phyloP scores from a whole-genome alignment of 2,113 vertebrate species.

The Perca fluviatilis region DNA sequence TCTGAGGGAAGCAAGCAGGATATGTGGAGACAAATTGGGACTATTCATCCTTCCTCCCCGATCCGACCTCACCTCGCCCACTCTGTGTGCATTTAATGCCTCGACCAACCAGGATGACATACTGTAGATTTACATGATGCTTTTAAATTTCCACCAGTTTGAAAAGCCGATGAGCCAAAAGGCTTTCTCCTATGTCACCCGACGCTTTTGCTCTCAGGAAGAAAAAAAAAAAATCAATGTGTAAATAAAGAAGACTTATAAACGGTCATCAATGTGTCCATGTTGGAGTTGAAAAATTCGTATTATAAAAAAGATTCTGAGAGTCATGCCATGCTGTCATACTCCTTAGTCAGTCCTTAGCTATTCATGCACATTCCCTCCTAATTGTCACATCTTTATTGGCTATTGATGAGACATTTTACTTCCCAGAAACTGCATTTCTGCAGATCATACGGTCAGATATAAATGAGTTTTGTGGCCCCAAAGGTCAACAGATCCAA shows the following conservation, averaged over 20 bases:
- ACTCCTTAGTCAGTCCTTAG: neutral
- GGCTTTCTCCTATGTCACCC: conserved; percentile 1
- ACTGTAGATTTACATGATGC: conserved; percentile 17
- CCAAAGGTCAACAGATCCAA: neutral
- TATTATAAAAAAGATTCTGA: too few species aligned
- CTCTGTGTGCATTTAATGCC: conserved; percentile 1
- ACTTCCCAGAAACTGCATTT: neutral
- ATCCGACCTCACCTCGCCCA: conserved; percentile 14
- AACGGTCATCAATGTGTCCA: too few species aligned
- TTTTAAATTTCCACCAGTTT: conserved; percentile 29
- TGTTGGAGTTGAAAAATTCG: too few species aligned
- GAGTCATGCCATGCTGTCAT: neutral
- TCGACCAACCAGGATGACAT: conserved; percentile 11
- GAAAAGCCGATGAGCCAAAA: conserved; percentile 28
- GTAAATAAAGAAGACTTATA: conserved; percentile 46
- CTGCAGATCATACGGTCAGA: neutral
- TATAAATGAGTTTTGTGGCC: neutral
- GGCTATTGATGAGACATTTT: neutral
- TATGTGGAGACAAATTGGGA: conserved; percentile 25
- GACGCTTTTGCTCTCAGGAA: conserved; percentile 1
- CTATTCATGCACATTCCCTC: neutral
- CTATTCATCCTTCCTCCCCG: conserved; percentile 32
- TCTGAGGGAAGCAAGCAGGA: neutral
- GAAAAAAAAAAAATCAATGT: conserved; percentile 55
- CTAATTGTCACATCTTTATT: neutral